Conservation (phyloP, 35 echinoderm and acorn worm species). For the Ophioderma brevispina region DNA sequence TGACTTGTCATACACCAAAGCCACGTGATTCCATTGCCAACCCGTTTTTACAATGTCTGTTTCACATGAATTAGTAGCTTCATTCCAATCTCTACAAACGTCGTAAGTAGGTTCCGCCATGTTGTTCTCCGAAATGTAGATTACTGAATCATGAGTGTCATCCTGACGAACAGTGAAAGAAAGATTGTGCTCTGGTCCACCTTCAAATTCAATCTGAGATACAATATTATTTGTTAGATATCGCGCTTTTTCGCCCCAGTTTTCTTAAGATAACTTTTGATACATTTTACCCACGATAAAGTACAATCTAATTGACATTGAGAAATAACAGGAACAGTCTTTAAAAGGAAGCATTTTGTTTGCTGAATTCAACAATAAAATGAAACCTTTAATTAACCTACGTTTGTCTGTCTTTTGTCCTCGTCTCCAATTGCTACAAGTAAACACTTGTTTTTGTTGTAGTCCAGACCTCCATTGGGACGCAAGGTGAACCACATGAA, state of each 20-base stretch:
- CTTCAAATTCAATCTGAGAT: neutral
- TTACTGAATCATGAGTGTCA: neutral
- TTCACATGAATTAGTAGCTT: neutral
- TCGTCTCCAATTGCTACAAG: neutral
- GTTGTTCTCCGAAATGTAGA: neutral
- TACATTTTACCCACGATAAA: too few relatives aligned
- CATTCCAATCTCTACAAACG: neutral
- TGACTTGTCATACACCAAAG: neutral
- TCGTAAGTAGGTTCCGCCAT: neutral
- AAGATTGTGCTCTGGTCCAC: neutral
- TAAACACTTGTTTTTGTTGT: neutral
- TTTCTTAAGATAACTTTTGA: too few relatives aligned
- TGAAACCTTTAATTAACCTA: too few relatives aligned
- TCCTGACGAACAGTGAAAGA: neutral
- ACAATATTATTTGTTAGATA: too few relatives aligned
- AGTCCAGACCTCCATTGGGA: neutral
- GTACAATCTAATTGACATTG: too few relatives aligned
- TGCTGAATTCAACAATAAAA: too few relatives aligned
- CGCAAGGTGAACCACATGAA: neutral
- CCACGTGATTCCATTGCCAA: neutral
- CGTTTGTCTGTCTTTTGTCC: neutral
- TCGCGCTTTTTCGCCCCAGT: too few relatives aligned
- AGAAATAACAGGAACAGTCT: too few relatives aligned
- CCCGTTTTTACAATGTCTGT: neutral
- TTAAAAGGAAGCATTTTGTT: too few relatives aligned